phyloP scores from a whole-genome alignment of 2,797 vertebrate species.

The Sylvia borin region DNA sequence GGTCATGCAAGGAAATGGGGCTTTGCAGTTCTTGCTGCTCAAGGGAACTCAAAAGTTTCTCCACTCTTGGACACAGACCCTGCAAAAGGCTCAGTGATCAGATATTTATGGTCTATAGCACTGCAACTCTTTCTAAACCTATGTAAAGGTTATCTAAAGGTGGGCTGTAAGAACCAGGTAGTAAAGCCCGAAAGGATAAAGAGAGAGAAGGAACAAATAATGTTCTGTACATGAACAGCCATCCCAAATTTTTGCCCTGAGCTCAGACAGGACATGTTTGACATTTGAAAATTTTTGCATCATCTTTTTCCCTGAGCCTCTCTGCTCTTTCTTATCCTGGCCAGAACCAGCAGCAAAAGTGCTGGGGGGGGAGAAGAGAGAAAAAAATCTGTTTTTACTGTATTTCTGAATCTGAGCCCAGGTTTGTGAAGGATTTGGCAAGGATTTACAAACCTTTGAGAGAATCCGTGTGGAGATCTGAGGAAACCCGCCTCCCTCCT shows the following conservation, averaged over 20 bases:
- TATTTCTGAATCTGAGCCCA: conserved; percentile 67
- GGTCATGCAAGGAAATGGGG: neutral
- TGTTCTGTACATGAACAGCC: neutral
- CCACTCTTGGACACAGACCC: neutral
- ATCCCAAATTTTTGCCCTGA: neutral
- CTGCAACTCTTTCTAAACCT: neutral
- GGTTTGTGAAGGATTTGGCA: conserved; percentile 67
- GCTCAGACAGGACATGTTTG: conserved; percentile 15
- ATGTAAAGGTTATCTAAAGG: neutral
- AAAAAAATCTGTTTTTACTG: conserved; percentile 55
- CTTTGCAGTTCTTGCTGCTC: neutral
- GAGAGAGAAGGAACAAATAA: neutral
- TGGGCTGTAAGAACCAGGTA: neutral
- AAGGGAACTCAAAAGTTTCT: neutral
- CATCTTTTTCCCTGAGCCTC: conserved; percentile 29
- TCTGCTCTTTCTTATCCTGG: conserved; percentile 35
- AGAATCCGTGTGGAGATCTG: conserved; percentile 62
- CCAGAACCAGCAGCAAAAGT: conserved; percentile 55
- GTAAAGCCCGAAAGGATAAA: neutral
- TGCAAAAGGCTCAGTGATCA: neutral
- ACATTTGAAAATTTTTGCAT: conserved; percentile 47
- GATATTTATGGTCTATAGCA: neutral
- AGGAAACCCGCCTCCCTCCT: conserved; percentile 51
- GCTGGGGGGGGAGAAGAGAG: neutral
- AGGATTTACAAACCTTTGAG: conserved; percentile 61